Evolutionary conservation across 1,140 invertebrate genomes (phyloP).

Genomic region (Drosophila sucinea): DNA sequence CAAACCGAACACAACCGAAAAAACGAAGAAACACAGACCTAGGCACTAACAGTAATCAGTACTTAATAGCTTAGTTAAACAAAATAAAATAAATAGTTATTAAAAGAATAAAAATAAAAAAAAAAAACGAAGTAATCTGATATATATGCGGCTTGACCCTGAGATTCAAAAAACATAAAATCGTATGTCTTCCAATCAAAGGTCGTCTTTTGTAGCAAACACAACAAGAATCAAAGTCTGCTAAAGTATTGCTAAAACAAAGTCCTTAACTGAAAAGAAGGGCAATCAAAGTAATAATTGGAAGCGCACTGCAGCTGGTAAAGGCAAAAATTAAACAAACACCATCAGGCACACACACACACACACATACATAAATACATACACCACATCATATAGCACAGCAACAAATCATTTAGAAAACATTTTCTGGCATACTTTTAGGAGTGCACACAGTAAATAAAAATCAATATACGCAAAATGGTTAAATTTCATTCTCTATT

Average conservation of each 20-base stretch:
- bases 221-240: slow-evolving; percentile 79
- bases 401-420: slow-evolving; percentile 49
- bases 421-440: slow-evolving; percentile 39
- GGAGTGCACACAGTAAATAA: slow-evolving; percentile 1
- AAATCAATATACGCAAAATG: slow-evolving; percentile 5
- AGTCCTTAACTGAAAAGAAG: slow-evolving; percentile 23
- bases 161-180: slow-evolving; percentile 83
- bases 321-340: slow-evolving; percentile 40
- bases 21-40: slow-evolving; percentile 41
- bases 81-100: slow-evolving; percentile 58
- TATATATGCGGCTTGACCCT: slow-evolving; percentile 80
- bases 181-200: slow-evolving; percentile 83
- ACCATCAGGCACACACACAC: slow-evolving; percentile 26
- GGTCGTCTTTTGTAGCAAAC: slow-evolving; percentile 83
- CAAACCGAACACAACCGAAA: not conserved
- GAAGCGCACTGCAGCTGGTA: slow-evolving; percentile 66
- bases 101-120: slow-evolving; percentile 47
- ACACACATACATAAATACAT: slow-evolving; percentile 22
- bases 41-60: slow-evolving; percentile 69
- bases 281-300: slow-evolving; percentile 36
- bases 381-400: slow-evolving; percentile 36
- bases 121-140: slow-evolving; percentile 56
- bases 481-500: not conserved
- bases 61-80: slow-evolving; percentile 63
- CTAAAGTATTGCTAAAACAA: slow-evolving; percentile 68